phyloP scores from a whole-genome alignment of 2,888 invertebrate genomes.

The Chloromyia formosa region DNA sequence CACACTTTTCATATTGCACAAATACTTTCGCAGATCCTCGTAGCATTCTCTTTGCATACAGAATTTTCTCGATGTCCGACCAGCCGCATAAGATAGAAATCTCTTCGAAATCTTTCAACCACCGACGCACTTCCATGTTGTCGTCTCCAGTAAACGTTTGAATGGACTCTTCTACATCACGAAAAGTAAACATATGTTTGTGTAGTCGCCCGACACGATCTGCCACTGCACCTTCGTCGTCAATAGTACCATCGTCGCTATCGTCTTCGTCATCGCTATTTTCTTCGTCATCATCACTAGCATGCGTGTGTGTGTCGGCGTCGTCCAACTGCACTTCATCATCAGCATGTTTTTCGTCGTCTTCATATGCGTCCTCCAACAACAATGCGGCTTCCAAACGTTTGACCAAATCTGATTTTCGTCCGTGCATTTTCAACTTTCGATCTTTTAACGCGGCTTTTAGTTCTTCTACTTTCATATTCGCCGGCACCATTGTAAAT shows the following conservation, averaged over 20 bases:
- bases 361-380: not conserved
- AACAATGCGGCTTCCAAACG: too few relatives aligned
- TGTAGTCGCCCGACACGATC: constrained; percentile 1
- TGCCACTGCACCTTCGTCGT: not conserved
- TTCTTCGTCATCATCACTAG: too few relatives aligned
- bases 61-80: not conserved
- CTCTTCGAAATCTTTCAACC: constrained; percentile 17
- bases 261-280: not conserved
- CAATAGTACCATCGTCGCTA: not conserved
- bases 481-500: too few relatives aligned
- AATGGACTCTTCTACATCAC: constrained; percentile 15
- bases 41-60: constrained; percentile 8
- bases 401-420: too few relatives aligned
- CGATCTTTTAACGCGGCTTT: too few relatives aligned
- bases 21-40: constrained; percentile 1
- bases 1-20: not conserved
- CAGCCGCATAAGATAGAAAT: not conserved
- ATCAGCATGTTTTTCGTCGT: not conserved
- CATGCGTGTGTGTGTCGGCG: too few relatives aligned
- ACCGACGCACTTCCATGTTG: not conserved
- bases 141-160: not conserved
- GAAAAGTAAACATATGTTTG: constrained; percentile 4
- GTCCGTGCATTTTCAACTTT: too few relatives aligned
- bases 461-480: too few relatives aligned
- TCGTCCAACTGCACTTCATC: too few relatives aligned